Base-by-base conservation (phyloP, 2,797 vertebrate species). In the Cynodonichthys magdalenae region DNA sequence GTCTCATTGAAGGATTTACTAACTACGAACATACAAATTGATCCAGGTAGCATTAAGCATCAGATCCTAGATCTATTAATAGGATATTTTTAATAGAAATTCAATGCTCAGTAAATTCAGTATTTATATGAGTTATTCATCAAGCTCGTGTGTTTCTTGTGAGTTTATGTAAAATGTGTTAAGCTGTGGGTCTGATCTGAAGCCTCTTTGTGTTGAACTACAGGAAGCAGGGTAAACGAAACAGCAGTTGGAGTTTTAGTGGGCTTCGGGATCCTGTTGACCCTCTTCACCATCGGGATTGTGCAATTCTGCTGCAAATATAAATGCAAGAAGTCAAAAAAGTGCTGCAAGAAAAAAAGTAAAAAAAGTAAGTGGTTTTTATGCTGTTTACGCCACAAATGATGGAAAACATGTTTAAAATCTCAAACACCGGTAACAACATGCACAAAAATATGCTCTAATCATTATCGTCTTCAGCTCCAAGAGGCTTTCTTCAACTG, bases 271-370 rank as follows among this genome's bases (percentile, higher is more conserved):
- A 66, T 93, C 45, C 74, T 94, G 50, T 70, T 57, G 0, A 65
- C 92, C 53, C 86, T 94, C 50, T 81, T 94, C 53, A 69, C 82
- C 53, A 87, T 93, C 19, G 92, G 52, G 51, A 79, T 93, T 8
- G 14, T 91, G 19, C 89, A 92, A 19, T 90, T 86, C 67, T 91
- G 81, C 73, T 83, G 73, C 78, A 92, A 91, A 56, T 58, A 87
- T 63, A 92, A 79, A 71, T 91, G 85, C 74, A 85, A 89, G 53
- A 65, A 52, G 0, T 86, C 76, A 54, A 90, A 89, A 67, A 84
- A 84, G 0, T 83, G 70, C 70, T 89, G 79, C 70, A 89, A 90
- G 80, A 92, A 86, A 69, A 90, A 90, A 9, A 24, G 87, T 91
- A 56, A 83, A 84, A 58, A 45, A 15, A 28, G n/a, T 18, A 0